Conservation (phyloP, 1,140 invertebrate genomes). For the Bathynomus jamesi region DNA sequence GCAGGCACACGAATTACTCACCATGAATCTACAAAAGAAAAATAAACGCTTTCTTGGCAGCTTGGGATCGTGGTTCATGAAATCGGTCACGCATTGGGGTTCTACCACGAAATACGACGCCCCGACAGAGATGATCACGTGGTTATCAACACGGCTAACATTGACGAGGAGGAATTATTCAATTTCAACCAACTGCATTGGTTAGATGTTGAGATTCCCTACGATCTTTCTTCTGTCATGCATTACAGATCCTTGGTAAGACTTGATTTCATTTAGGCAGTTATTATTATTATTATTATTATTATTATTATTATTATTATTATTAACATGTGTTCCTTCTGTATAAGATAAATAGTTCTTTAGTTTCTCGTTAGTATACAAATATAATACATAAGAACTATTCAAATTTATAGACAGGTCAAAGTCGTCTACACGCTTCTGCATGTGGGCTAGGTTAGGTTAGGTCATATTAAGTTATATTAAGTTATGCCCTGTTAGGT, state of each 20-base stretch:
- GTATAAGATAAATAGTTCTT: too few species aligned
- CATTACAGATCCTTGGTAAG: conserved; percentile 35
- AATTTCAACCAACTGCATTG: conserved; percentile 35
- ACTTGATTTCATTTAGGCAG: background rate
- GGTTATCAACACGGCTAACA: conserved; percentile 42
- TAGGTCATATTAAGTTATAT: too few species aligned
- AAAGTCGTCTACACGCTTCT: too few species aligned
- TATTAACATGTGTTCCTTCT: too few species aligned
- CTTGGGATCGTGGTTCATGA: conserved; percentile 44
- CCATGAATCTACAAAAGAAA: background rate
- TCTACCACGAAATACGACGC: conserved; percentile 46
- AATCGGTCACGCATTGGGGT: conserved; percentile 44
- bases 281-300: background rate
- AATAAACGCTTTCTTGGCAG: background rate
- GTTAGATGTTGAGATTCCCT: conserved; percentile 27
- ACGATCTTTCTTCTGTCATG: conserved; percentile 38
- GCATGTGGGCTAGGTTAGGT: too few species aligned
- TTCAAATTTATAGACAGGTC: too few species aligned
- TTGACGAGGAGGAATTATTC: conserved; percentile 25
- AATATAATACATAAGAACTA: too few species aligned
- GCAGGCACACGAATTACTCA: too few species aligned
- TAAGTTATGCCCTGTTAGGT: too few species aligned
- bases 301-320: background rate
- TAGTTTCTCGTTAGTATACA: too few species aligned
- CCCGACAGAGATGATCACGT: conserved; percentile 45